These are phyloP conservation scores for Erethizon dorsatum DNA, from an alignment of 2,797 vertebrate genomes.

Conservation along the genomic window DNA sequence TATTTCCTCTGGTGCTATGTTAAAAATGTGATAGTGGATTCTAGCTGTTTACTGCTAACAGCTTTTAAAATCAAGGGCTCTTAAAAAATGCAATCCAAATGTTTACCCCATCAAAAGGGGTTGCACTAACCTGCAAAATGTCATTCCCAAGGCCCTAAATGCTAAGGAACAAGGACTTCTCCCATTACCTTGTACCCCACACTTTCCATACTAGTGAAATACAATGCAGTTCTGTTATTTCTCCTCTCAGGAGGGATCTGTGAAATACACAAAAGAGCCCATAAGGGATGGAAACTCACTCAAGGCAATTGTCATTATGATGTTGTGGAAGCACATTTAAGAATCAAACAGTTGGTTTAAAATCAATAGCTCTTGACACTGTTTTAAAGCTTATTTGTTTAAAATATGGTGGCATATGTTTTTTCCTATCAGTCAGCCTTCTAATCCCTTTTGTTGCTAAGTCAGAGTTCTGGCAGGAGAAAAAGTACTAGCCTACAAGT, in stretches of 20 bases:
- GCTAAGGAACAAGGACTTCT: conserved; percentile 64
- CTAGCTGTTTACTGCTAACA: conserved; percentile 84
- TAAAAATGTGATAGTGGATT: conserved; percentile 80
- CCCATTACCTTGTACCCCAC: neutral
- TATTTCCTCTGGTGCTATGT: conserved; percentile 87
- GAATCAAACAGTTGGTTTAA: conserved; percentile 48
- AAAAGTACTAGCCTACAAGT: neutral
- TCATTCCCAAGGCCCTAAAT: conserved; percentile 54
- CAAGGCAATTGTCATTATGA: conserved; percentile 35
- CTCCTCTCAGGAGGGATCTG: conserved; percentile 48
- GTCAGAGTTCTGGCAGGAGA: conserved; percentile 25
- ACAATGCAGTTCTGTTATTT: conserved; percentile 14
- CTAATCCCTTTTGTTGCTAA: neutral
- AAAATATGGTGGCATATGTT: neutral
- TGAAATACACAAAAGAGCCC: conserved; percentile 63
- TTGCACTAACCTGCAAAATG: conserved; percentile 54
- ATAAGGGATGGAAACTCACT: neutral
- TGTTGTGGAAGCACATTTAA: neutral
- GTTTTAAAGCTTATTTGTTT: conserved; percentile 52
- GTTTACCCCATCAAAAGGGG: conserved; percentile 74
- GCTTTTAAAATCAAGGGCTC: conserved; percentile 74
- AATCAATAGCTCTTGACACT: conserved; percentile 34
- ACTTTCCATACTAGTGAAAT: conserved; percentile 34
- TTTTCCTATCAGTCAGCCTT: accelerated
- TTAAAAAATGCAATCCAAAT: conserved; percentile 55